Base-by-base conservation (phyloP, 2,797 vertebrate genomes). In the Holocentrus rufus region DNA sequence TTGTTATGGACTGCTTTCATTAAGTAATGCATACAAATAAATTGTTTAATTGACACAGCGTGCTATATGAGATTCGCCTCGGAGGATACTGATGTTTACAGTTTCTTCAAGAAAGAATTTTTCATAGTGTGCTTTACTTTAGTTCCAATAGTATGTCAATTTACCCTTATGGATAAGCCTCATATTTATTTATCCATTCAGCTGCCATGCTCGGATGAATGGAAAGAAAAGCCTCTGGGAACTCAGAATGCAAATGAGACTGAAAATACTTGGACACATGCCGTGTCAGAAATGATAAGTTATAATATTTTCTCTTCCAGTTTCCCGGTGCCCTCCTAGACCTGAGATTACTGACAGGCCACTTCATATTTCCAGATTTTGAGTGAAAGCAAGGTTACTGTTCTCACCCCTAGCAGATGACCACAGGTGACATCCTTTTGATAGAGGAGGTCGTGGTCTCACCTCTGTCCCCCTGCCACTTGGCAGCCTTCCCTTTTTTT, bases 191-290 rank as follows among this genome's bases (percentile, higher is more conserved):
- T 76, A 76, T 81, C 74, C 81, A 85, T 75, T 85, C 76, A 82
- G 85, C 77, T 78, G 72, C 55, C 72, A 78, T 66, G 81, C 78
- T 80, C 74, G 72, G 79, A 52, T 89, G 79, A 88, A 87, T 86
- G 72, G 52, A 80, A 80, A 82, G 68, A 87, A 86, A 87, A 84
- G 69, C 76, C 72, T 75, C 59, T 69, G 74, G 81, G 72, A 86
- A 82, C 68, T 81, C 59, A 49, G 83, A 88, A 89, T 88, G 85
- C 76, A 86, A 83, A 88, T 90, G 81, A 88, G 80, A 83, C 62
- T 65, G 78, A 82, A 77, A 82, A 81, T 59, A 68, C 74, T 82
- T 78, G 13, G 20, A 87, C 80, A 87, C 65, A 84, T 74, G 69
- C 64, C n/a, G 20, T 83, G 87, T 87, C 77, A 83, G 64, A 89